Evolutionary conservation across 2,888 invertebrate species (phyloP), one percentile per base, ranked within the genome.

Genomic region (Cataglyphis livida): DNA sequence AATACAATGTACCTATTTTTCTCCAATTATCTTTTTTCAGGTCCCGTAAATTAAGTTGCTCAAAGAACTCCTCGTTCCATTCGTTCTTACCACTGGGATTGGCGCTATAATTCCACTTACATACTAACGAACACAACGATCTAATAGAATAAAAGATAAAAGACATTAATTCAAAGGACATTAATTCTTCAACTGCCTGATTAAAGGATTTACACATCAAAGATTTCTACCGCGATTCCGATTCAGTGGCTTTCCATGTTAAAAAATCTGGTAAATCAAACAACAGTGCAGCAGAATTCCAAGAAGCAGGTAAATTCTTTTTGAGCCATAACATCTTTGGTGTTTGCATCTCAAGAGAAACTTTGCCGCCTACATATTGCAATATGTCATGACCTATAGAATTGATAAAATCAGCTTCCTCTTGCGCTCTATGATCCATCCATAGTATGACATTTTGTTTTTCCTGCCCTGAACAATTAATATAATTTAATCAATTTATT

Each of bases 261-360:
- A 99, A 95, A 93, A 97, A 99, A 95, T 99, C 99, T 0, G 99
- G 98, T 66, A 99, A 95, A 94, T 99, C 99, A 94, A 99, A 98
- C 90, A 98, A 97, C 84, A 97, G 96, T 73, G 96, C 96, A 70
- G 96, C 96, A 82, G 96, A 96, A 0, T 95, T 90, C 98, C 98
- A 99, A 89, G 96, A 96, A 4, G 95, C 93, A 0, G 96, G 94
- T 12, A 98, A 93, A 95, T 97, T 95, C 90, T 96, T 96, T 94
- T 99, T 99, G 0, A 99, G 93, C 99, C 99, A 99, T 41, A 99
- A 94, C 25, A 99, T 94, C 95, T 99, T 99, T 0, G 99, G 99
- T 83, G 98, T 97, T 95, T 99, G 97, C 99, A 99, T 99, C 96
- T 99, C 99, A n/a, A 98, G 95, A 0, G 99, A 99, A 7, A 99